Evolutionary conservation across 2,797 vertebrate species (phyloP).

Genomic region (Bradypodion pumilum): DNA sequence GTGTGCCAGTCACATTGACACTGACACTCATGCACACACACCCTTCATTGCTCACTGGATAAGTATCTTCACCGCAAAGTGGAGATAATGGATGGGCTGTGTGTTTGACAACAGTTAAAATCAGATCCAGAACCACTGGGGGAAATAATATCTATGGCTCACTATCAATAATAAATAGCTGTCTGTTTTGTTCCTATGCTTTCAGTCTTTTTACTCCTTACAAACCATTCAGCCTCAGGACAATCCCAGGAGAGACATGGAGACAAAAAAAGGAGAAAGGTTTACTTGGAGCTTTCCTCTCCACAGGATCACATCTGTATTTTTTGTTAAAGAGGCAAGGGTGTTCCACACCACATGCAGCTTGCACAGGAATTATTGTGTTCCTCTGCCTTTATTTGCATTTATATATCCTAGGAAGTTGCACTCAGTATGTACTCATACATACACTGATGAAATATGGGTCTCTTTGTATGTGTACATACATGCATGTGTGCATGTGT

Average conservation of each 20-base stretch:
- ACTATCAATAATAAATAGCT: constrained; percentile 21
- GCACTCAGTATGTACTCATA: no score
- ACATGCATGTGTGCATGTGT: background rate
- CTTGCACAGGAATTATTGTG: background rate
- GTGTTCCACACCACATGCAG: background rate
- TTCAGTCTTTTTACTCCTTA: background rate
- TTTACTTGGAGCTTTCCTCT: background rate
- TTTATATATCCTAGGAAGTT: no score
- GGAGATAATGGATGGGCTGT: background rate
- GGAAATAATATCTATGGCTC: constrained; percentile 17
- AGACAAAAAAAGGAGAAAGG: background rate
- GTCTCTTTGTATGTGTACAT: background rate
- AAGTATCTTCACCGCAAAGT: background rate
- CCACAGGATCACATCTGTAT: background rate
- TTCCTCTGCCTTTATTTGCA: no score
- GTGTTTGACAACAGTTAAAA: constrained; percentile 7
- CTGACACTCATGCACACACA: background rate
- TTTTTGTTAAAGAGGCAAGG: background rate
- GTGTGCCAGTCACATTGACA: background rate
- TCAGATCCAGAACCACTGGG: background rate
- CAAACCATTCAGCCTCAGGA: background rate
- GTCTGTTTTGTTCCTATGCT: background rate
- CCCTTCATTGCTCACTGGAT: background rate
- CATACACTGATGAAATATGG: background rate
- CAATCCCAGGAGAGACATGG: background rate